Base-by-base conservation (phyloP, 2,888 invertebrate species). In the Entomobrya multifasciata region DNA sequence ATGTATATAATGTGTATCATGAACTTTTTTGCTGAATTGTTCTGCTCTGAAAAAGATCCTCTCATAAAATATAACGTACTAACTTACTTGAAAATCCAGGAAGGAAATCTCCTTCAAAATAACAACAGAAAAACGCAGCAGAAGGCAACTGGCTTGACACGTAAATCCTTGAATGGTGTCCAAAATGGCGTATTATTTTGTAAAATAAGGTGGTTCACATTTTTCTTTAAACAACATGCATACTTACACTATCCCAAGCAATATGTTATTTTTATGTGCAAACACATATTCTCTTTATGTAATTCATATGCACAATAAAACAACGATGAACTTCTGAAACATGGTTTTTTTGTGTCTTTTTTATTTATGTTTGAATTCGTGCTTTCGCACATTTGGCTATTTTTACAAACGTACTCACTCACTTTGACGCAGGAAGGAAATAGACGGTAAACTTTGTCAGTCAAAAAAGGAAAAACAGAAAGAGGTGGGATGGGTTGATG, bases 81-180 rank as follows among this genome's bases (percentile, higher is more conserved):
- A 36, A 36, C 36, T 36, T 36, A 36, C 36, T 36, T 36, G 52
- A n/a, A 55, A 55, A 55, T 55, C 52, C 52, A 55, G 20, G 20
- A 55, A 6, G 20, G 52, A 17, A 55, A 55, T 5, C 49, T 49
- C 49, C 15, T 49, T 55, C 2, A 55, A 55, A 55, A 55, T 10
- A 17, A 55, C 5, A 13, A 55, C 20, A 55, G 13, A 5, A 55
- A 4, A 55, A 17, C 20, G 20, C 52, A 55, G 36, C 36, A 8
- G 4, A 36, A 36, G 8, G 36, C 36, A 36, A 36, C 36, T 36
- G 36, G 8, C 52, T n/a, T 17, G 52, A 55, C 20, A 55, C 17
- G 52, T 55, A 17, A 60, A 60, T 60, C 60, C 60, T 60, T 60
- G 60, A 60, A 60, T 27, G 60, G 22, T 60, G 60, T 60, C 60